phyloP scores from a whole-genome alignment of 2,888 invertebrate genomes.

The Teleiodes luculella region DNA sequence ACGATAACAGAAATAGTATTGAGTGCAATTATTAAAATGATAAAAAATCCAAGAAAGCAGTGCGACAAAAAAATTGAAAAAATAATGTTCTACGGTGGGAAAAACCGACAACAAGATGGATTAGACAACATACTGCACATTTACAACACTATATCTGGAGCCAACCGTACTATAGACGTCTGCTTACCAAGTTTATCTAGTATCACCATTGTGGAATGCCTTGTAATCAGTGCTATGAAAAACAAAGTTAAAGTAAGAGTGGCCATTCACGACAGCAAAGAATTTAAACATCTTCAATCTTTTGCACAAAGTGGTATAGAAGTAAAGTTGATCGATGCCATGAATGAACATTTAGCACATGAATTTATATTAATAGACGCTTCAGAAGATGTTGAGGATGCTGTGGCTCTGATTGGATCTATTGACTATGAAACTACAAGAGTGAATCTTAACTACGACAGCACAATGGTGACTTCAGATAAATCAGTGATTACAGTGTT shows the following conservation, averaged over 20 bases:
- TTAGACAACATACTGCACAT: constrained; percentile 53
- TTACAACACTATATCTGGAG: constrained; percentile 47
- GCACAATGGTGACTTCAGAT: constrained; percentile 52
- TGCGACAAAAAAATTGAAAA: constrained; percentile 41
- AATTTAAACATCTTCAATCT: constrained; percentile 33
- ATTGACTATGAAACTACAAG: constrained; percentile 43
- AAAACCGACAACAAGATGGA: constrained; percentile 41
- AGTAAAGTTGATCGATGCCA: constrained; percentile 41
- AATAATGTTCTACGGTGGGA: constrained; percentile 51
- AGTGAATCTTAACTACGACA: constrained; percentile 44
- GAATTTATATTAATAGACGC: constrained; percentile 57
- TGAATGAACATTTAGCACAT: constrained; percentile 41
- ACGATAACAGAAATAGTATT: neutral
- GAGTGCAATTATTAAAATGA: constrained; percentile 23
- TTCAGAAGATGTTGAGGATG: constrained; percentile 26
- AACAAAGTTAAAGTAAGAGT: constrained; percentile 43
- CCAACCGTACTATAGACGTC: constrained; percentile 46
- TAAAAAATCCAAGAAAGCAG: constrained; percentile 20
- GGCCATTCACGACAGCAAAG: constrained; percentile 41
- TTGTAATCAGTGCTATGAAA: constrained; percentile 29
- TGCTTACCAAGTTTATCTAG: constrained; percentile 52
- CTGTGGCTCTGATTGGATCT: constrained; percentile 50
- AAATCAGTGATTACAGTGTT: constrained; percentile 36
- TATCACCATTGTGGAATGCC: constrained; percentile 43
- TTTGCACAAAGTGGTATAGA: constrained; percentile 44